Evolutionary conservation across 92 coral and sea anemone genomes (phyloP).

Genomic region (Pocillopora meandrina): DNA sequence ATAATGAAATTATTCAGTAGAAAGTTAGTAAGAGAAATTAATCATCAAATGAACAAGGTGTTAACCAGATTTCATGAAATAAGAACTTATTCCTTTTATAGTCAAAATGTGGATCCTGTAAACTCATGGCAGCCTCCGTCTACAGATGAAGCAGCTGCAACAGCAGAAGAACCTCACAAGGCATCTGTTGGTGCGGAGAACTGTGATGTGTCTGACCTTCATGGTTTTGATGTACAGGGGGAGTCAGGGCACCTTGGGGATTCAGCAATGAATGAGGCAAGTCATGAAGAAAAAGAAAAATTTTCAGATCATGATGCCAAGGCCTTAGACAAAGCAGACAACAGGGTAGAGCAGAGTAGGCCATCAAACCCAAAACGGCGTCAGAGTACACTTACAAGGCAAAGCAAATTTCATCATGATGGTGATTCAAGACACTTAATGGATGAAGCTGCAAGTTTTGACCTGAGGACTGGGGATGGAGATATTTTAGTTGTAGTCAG

Average conservation of each 20-base stretch:
- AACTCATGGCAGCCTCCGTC: slow-evolving; percentile 3
- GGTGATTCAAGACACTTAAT: slow-evolving; percentile 13
- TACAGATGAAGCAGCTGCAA: slow-evolving; percentile 7
- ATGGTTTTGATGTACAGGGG: slow-evolving; percentile 77
- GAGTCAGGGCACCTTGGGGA: slow-evolving; percentile 39
- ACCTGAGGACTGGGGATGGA: slow-evolving; percentile 70
- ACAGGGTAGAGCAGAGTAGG: not conserved
- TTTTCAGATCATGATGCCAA: not conserved
- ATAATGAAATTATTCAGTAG: too few relatives aligned
- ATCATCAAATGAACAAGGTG: not conserved
- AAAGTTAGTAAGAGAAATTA: too few relatives aligned
- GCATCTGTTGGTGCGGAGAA: slow-evolving; percentile 45
- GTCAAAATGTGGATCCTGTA: not conserved
- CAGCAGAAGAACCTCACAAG: slow-evolving; percentile 6
- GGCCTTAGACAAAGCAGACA: too few relatives aligned
- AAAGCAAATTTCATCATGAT: slow-evolving; percentile 69
- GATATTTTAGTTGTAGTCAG: slow-evolving; percentile 66
- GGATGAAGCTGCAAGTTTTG: slow-evolving; percentile 61
- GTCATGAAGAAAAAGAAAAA: not conserved
- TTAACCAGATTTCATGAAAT: not conserved
- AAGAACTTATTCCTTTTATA: slow-evolving; percentile 4
- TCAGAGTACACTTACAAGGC: slow-evolving; percentile 74
- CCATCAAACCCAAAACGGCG: slow-evolving; percentile 31
- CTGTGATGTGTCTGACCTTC: slow-evolving; percentile 71
- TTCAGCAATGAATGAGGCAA: slow-evolving; percentile 12